A percentile compares a stretch with the other conserved stretches of the same genome.
These are phyloP conservation scores for Amazona guildingii DNA, from an alignment of 2,113 vertebrate genomes.

Conservation along the genomic window DNA sequence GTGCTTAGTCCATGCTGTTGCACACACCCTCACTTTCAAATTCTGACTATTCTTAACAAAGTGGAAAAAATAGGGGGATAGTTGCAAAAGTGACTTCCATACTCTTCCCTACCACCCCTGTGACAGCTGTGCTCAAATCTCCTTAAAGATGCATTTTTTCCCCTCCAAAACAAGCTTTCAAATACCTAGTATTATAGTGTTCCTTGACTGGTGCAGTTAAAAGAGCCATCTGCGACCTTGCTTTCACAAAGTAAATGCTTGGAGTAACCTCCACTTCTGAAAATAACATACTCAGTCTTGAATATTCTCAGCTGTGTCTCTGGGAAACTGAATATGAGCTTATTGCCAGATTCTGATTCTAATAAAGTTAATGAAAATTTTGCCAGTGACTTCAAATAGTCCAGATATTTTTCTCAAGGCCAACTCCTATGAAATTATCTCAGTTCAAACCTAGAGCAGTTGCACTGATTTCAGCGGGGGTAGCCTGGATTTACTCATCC, in stretches of 20 bases:
- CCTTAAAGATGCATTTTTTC: not conserved
- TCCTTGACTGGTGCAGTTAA: not conserved
- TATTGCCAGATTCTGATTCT: constrained; percentile 61
- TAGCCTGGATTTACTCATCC: not conserved
- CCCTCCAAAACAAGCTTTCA: not conserved
- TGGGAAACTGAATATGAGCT: constrained; percentile 20
- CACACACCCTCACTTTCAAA: not conserved
- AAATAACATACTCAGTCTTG: constrained; percentile 22
- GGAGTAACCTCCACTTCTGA: not conserved
- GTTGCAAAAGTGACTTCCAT: not conserved
- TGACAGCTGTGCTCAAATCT: not conserved
- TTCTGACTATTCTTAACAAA: not conserved
- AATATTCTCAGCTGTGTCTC: constrained; percentile 59
- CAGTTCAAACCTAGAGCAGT: constrained; percentile 18
- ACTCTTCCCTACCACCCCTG: not conserved
- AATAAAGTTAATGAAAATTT: constrained; percentile 59
- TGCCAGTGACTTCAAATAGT: constrained; percentile 61
- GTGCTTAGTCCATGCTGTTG: not conserved
- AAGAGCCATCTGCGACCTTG: not conserved
- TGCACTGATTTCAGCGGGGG: not conserved
- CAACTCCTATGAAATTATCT: constrained; percentile 46
- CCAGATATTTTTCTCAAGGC: constrained; percentile 21
- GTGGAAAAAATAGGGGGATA: not conserved
- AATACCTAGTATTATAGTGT: not conserved
- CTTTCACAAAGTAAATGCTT: not conserved